Evolutionary conservation across 2,888 invertebrate genomes (phyloP), one percentile per base, ranked within the genome.

Genomic region (Alsophila aescularia): DNA sequence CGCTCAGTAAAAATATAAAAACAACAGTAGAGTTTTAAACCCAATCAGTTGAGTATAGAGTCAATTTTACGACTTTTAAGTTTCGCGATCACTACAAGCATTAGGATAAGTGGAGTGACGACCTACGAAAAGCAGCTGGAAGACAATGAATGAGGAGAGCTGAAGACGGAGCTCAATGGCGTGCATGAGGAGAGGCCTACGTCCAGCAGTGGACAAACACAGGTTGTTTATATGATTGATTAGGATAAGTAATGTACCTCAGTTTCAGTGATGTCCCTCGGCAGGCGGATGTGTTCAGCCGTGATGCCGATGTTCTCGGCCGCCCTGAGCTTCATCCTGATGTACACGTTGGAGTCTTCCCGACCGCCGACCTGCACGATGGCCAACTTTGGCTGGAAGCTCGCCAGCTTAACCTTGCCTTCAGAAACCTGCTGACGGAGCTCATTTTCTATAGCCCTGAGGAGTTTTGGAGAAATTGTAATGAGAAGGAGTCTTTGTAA

Each of bases 281-380:
- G 95, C 62, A 99, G 88, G 64, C 96, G 93, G 2, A 98, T 86
- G 79, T 98, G 98, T 36, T 94, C 93, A 0, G 96, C 96, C 15
- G 90, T 82, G 45, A 99, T 97, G 52, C 99, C 99, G 68, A 99
- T 97, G 70, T 97, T 96, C 47, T 92, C 93, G 0, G 99, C 99
- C 0, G 98, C 96, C 83, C 96, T 97, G 52, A 98, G 93, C 91
- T 99, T 99, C 96, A 97, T 98, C 29, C 97, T 93, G 77, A 99
- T 99, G 90, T 99, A 99, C 4, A 99, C 98, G 91, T 99, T 99
- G 37, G 99, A 99, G 87, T 99, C 99, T 83, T 98, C 98, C 0
- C 99, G 93, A 1, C 95, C 96, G 9, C 99, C 99, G 58, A 99
- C 99, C 93, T 99, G 96, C 37, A 99, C 96, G 77, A 99, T 98